Evolutionary conservation across 2,113 vertebrate genomes (phyloP), one percentile per base, ranked within the genome.

Genomic region (Hystrix brachyura): DNA sequence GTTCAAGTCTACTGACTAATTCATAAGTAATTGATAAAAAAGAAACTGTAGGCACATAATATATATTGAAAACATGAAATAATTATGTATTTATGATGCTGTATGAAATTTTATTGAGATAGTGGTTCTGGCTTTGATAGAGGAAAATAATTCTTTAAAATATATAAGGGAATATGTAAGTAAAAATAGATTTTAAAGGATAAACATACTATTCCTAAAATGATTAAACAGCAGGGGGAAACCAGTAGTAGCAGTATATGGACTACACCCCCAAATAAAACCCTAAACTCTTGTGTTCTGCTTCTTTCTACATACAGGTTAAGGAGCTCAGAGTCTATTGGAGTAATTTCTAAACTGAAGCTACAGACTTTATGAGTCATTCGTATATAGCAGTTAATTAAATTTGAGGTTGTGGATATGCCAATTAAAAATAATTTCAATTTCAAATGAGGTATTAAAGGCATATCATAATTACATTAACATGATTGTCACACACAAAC

Each of bases 381-480:
- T 95, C 81, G 25, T 25, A 55, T 62, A 65, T 23, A 5, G 46
- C 57, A 80, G 29, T 25, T 76, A 71, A 90, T 53, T 82, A 81
- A 90, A 53, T 95, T 90, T 95, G 57, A 65, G 57, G 43, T 60
- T 92, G 32, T 89, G 69, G 43, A 69, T 83, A 69, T 93, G 51
- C 53, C 62, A 93, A 92, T 92, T 95, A 92, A 88, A 90, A 93
- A 85, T 76, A 83, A 89, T 95, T 88, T 92, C 17, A 88, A 83
- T 60, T 95, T 95, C 82, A 93, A 95, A 93, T 90, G 59, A 93
- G 59, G 21, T 93, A 62, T 81, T 93, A 93, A 93, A 93, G 64
- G 27, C 65, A 60, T n/a, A 34, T 6, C 15, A 32, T 46, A 93
- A 81, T 93, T 87, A 69, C 29, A 62, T 90, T 96, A 65, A 51